phyloP scores from a whole-genome alignment of 2,797 vertebrate species.

The Schizothorax lantsangensis region DNA sequence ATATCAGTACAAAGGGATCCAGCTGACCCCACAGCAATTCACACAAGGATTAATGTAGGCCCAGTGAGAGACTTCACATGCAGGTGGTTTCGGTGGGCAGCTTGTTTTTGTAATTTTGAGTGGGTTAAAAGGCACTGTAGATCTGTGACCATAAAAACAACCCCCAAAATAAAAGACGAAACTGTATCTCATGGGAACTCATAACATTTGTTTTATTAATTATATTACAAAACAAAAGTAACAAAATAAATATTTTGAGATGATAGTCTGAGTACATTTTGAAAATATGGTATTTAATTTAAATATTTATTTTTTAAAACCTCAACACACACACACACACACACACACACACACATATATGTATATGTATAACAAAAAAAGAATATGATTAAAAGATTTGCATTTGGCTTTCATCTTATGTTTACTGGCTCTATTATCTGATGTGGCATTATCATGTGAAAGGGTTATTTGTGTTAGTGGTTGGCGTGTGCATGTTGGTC shows the following conservation, averaged over 20 bases:
- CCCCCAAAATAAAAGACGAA: background rate
- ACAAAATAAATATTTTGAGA: background rate
- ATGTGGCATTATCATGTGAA: background rate
- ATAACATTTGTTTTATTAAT: background rate
- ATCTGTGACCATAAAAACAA: background rate
- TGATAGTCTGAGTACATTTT: background rate
- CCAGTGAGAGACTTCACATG: background rate
- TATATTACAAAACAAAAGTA: background rate
- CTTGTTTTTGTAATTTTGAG: conserved; percentile 13
- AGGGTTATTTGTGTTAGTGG: conserved; percentile 42
- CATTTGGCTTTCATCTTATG: conserved; percentile 20
- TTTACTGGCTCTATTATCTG: conserved; percentile 22
- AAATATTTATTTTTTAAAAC: no score
- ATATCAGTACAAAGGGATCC: background rate
- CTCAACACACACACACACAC: no score
- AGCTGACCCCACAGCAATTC: conserved; percentile 24
- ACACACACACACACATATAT: no score
- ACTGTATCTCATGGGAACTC: background rate
- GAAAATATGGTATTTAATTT: no score
- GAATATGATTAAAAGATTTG: background rate
- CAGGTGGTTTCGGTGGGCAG: conserved; percentile 2
- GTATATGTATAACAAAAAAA: background rate
- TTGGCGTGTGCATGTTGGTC: conserved; percentile 31
- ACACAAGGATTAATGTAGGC: background rate
- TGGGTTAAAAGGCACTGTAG: background rate